phyloP scores from a whole-genome alignment of 2,888 invertebrate species.

The Gisinianus flammeolus region DNA sequence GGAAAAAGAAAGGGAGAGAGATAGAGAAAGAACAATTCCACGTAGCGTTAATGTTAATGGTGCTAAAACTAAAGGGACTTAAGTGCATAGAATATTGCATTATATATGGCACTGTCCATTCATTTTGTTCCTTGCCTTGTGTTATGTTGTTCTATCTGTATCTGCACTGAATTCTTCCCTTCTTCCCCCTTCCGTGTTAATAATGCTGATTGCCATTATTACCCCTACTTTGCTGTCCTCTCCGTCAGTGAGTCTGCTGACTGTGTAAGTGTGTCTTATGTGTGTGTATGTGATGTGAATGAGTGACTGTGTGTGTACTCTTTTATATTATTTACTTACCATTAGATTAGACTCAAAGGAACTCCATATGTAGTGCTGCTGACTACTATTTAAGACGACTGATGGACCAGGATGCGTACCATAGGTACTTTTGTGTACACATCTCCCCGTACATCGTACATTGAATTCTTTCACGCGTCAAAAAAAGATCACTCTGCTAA shows the following conservation, averaged over 20 bases:
- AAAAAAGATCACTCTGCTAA: too few species aligned
- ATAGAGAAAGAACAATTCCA: background rate
- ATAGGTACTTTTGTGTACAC: too few species aligned
- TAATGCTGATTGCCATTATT: constrained; percentile 14
- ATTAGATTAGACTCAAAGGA: background rate
- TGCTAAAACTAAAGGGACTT: background rate
- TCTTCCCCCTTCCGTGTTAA: background rate
- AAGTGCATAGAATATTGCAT: constrained; percentile 8
- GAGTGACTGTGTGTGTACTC: background rate
- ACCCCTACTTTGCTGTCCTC: too few species aligned
- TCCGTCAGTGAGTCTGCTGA: too few species aligned
- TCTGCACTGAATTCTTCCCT: background rate
- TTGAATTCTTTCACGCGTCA: too few species aligned
- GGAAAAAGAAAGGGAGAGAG: background rate
- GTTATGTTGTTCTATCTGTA: too few species aligned
- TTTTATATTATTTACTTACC: background rate
- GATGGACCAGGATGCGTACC: too few species aligned
- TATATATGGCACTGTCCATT: background rate
- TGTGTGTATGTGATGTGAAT: background rate
- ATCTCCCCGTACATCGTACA: too few species aligned
- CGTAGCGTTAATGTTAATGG: background rate
- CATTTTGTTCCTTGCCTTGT: background rate
- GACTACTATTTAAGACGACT: too few species aligned
- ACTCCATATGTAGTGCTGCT: too few species aligned
- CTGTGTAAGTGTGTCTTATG: background rate